phyloP scores from a whole-genome alignment of 2,797 vertebrate genomes.

The Mionectes olivaceus region DNA sequence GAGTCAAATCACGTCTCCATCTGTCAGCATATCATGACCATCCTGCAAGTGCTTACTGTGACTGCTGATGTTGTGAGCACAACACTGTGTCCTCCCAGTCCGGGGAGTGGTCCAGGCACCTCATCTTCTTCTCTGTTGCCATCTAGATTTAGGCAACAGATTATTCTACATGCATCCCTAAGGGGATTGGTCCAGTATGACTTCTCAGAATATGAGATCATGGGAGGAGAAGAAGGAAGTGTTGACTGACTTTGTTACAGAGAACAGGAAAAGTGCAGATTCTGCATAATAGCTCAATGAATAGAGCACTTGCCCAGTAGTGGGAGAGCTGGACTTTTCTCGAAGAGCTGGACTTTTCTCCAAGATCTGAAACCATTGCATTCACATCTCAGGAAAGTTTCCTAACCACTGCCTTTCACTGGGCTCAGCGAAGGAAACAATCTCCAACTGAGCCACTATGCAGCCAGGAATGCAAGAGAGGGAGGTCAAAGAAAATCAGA shows the following conservation, averaged over 20 bases:
- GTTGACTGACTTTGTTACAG: not conserved
- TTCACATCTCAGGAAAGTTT: not conserved
- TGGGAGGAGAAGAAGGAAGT: not conserved
- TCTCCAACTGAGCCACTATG: not conserved
- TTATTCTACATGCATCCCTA: not conserved
- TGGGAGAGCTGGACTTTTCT: slow-evolving; percentile 1
- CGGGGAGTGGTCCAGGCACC: fast-evolving
- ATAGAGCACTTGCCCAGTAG: not conserved
- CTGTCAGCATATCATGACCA: fast-evolving
- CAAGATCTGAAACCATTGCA: not conserved
- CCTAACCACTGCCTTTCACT: not conserved
- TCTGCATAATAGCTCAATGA: not conserved
- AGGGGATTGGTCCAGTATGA: fast-evolving
- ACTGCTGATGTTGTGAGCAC: not conserved
- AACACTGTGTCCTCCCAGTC: not conserved
- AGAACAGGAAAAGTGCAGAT: not conserved
- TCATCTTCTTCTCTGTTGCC: not conserved
- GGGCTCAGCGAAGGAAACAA: not conserved
- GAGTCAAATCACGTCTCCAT: not conserved
- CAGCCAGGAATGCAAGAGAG: not conserved
- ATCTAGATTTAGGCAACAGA: not conserved
- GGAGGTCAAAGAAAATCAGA: not conserved
- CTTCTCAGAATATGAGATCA: not conserved
- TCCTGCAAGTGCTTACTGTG: not conserved
- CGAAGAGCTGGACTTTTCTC: not conserved